Conservation (phyloP, 2,113 vertebrate genomes). For the Lepidothrix coronata region DNA sequence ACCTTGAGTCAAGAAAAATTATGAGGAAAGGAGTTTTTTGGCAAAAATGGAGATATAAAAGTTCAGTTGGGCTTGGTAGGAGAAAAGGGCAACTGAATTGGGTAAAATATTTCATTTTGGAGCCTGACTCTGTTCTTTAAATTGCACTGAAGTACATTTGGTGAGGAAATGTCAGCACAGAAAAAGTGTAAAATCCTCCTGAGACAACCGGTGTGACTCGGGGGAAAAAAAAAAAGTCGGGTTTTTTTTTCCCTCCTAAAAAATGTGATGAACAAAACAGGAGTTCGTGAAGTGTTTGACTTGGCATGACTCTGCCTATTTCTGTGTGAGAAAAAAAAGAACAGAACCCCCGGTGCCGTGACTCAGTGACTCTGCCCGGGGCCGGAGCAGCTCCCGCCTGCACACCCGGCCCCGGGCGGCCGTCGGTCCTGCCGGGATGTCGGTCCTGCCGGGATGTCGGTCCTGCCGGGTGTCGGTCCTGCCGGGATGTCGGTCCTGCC, state of each 20-base stretch:
- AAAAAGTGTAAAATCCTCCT: neutral
- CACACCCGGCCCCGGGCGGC: rapidly evolving
- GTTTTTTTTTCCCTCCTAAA: neutral
- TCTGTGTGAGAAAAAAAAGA: neutral
- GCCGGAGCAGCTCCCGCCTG: neutral
- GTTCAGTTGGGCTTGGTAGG: neutral
- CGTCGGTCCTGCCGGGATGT: rapidly evolving
- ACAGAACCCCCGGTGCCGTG: neutral
- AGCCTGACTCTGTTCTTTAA: neutral
- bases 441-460: no score
- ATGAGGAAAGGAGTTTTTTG: neutral
- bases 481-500: no score
- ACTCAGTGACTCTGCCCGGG: rapidly evolving
- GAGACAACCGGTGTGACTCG: neutral
- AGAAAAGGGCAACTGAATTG: neutral
- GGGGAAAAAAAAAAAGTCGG: neutral
- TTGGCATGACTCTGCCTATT: neutral
- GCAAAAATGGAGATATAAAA: neutral
- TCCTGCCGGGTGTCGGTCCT: no score
- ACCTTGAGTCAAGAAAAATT: neutral
- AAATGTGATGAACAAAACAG: neutral
- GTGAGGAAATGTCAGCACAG: neutral
- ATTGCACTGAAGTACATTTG: neutral
- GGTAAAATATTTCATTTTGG: neutral
- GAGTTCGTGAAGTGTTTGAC: neutral